These are phyloP conservation scores for Eupleurogrammus muticus DNA, from an alignment of 2,797 vertebrate genomes.

Conservation along the genomic window DNA sequence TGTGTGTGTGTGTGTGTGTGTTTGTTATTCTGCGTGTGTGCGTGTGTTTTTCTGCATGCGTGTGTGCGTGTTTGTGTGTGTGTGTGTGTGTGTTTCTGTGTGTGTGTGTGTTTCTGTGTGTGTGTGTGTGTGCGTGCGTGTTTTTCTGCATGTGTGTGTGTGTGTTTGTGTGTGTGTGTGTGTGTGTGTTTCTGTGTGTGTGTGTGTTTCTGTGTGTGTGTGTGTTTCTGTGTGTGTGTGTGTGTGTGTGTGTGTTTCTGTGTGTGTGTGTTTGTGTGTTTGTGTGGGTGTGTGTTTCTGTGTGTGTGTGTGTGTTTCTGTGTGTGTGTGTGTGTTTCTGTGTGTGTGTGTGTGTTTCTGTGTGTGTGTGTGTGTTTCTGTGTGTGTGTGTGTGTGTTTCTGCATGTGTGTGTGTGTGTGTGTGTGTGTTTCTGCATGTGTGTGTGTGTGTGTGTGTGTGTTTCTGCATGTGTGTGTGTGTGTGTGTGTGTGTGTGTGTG, in stretches of 20 bases:
- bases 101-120: conserved; percentile 8
- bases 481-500: conserved; percentile 32
- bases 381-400: conserved; percentile 47
- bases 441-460: conserved; percentile 51
- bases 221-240: conserved; percentile 35
- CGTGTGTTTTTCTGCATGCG: too few species aligned
- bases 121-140: too few species aligned
- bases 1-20: conserved; percentile 51
- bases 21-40: conserved; percentile 34
- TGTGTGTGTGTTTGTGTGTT: conserved; percentile 43
- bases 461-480: conserved; percentile 35
- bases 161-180: conserved; percentile 35
- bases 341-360: conserved; percentile 4
- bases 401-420: conserved; percentile 21
- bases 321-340: conserved; percentile 46
- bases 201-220: conserved; percentile 52
- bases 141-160: too few species aligned
- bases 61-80: conserved; percentile 50
- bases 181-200: conserved; percentile 6
- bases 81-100: conserved; percentile 49
- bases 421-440: conserved; percentile 9
- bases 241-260: conserved; percentile 40
- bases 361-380: too few species aligned
- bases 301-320: conserved; percentile 52
- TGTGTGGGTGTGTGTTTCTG: not conserved